Evolutionary conservation across 2,888 invertebrate genomes (phyloP).

Genomic region (Xanthostigma xanthostigma): DNA sequence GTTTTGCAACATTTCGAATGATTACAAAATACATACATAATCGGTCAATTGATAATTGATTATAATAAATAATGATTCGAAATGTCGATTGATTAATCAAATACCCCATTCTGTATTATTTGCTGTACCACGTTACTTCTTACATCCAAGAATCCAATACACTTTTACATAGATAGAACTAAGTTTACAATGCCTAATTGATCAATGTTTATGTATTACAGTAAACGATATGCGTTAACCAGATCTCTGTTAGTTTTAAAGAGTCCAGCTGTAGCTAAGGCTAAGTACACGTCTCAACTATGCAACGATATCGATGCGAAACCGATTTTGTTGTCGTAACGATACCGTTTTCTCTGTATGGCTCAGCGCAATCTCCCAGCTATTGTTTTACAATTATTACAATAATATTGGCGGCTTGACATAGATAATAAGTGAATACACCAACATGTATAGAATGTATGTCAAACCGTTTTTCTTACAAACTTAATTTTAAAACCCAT

Average conservation of each 20-base stretch:
- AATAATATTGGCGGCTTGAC: slow-evolving; percentile 2
- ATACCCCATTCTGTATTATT: slow-evolving; percentile 5
- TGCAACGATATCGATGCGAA: background rate
- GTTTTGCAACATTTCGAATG: background rate
- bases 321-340: slow-evolving; percentile 1
- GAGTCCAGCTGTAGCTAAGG: slow-evolving; percentile 25
- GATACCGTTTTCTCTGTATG: background rate
- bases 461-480: slow-evolving; percentile 3
- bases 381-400: slow-evolving; percentile 3
- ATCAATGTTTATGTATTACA: slow-evolving; percentile 22
- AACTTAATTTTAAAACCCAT: slow-evolving; percentile 5
- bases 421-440: background rate
- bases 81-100: background rate
- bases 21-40: too few relatives aligned
- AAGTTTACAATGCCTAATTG: slow-evolving; percentile 24
- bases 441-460: background rate
- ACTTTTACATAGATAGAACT: slow-evolving; percentile 26
- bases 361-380: background rate
- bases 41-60: too few relatives aligned
- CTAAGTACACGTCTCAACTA: slow-evolving; percentile 19
- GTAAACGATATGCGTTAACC: slow-evolving; percentile 31
- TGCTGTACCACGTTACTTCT: slow-evolving; percentile 26
- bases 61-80: too few relatives aligned
- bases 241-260: slow-evolving; percentile 22
- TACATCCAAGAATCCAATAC: slow-evolving; percentile 29